A percentile compares a stretch with the other conserved stretches of the same genome.
These are phyloP conservation scores for Phaenicophaeus curvirostris DNA, from an alignment of 2,797 vertebrate species.

Conservation along the genomic window DNA sequence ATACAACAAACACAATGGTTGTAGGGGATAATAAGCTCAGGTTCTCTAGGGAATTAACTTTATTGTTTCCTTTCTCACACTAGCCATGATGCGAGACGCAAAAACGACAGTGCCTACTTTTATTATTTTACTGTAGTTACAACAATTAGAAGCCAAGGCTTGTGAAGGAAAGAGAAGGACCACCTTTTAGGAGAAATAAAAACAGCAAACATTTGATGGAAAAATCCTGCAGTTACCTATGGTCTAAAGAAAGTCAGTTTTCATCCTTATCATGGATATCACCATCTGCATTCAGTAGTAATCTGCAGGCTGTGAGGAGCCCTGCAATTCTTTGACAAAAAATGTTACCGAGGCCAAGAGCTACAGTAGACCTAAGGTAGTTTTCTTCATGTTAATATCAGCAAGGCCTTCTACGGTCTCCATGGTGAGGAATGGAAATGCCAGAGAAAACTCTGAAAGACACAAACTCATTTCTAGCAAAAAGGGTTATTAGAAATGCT, in stretches of 20 bases:
- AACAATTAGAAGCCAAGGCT: background rate
- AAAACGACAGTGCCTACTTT: background rate
- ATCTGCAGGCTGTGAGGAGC: background rate
- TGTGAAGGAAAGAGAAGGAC: background rate
- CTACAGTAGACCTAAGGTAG: background rate
- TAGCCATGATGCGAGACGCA: background rate
- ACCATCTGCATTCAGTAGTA: background rate
- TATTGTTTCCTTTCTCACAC: background rate
- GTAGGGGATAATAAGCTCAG: background rate
- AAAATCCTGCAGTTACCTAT: background rate
- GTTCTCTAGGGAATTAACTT: background rate
- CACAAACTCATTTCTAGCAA: background rate
- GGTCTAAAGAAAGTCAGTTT: background rate
- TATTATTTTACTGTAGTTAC: background rate
- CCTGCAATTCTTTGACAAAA: background rate
- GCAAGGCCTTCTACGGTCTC: background rate
- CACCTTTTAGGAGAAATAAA: background rate
- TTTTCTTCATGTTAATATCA: background rate
- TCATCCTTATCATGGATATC: background rate
- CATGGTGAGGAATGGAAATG: background rate
- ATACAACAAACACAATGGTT: background rate
- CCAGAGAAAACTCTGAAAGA: background rate
- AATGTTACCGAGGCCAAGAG: background rate
- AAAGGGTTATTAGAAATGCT: background rate
- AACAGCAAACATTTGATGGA: background rate